Evolutionary conservation across 2,113 vertebrate species (phyloP).

Genomic region (Sterrhoptilus dennistouni): DNA sequence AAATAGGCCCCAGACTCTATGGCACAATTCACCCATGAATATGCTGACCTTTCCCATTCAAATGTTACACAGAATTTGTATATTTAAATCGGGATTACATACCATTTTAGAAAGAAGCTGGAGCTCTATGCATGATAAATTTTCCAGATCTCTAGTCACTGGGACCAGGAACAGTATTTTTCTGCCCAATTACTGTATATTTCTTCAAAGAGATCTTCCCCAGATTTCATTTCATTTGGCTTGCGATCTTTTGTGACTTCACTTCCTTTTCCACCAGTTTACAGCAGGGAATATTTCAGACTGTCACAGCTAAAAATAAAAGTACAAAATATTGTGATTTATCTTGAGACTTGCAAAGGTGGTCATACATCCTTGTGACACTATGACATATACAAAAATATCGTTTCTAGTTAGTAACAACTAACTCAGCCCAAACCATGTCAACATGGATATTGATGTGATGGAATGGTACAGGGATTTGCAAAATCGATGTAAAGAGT

Average conservation of each 20-base stretch:
- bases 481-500: neutral
- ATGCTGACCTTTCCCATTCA: neutral
- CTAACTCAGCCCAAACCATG: neutral
- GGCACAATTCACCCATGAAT: neutral
- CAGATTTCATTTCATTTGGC: neutral
- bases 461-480: neutral
- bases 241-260: neutral
- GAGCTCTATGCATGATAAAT: neutral
- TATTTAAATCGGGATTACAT: neutral
- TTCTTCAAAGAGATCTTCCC: neutral
- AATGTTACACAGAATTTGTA: neutral
- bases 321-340: neutral
- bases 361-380: neutral
- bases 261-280: neutral
- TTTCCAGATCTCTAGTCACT: neutral
- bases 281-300: neutral
- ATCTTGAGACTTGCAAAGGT: neutral
- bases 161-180: neutral
- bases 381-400: neutral
- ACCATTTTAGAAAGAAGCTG: neutral
- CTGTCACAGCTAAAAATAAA: neutral
- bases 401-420: neutral
- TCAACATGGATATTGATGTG: neutral
- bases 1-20: neutral
- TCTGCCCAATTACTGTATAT: neutral